Percentiles rank a stretch among this genome's conserved stretches.
Evolutionary conservation across 2,113 vertebrate genomes (phyloP).

Genomic region (Chloebia gouldiae): DNA sequence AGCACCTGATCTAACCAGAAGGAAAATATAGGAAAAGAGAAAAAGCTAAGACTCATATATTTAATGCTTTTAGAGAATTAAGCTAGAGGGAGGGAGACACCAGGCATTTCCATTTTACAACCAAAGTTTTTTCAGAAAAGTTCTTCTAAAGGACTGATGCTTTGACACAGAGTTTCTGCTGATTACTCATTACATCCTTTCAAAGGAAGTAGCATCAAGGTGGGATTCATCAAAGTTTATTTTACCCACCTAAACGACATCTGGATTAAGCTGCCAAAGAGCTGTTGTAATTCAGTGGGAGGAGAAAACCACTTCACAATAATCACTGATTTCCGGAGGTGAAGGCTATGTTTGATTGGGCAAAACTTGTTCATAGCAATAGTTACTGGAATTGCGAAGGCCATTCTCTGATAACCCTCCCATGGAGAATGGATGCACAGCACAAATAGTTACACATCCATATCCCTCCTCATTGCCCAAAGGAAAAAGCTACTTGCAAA

Average conservation of each 20-base stretch:
- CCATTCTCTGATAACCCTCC: neutral
- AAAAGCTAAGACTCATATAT: neutral
- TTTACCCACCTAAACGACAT: neutral
- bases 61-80: neutral
- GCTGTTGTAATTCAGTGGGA: neutral
- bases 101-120: neutral
- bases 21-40: neutral
- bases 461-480: neutral
- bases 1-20: neutral
- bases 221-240: neutral
- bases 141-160: neutral
- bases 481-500: neutral
- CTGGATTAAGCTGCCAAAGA: neutral
- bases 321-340: neutral
- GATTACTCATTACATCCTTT: neutral
- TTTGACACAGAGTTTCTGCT: neutral
- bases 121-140: neutral
- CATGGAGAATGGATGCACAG: neutral
- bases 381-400: neutral
- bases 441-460: neutral
- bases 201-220: neutral
- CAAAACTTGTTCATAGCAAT: neutral
- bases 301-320: neutral
- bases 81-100: neutral
- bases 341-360: neutral